Conservation (phyloP, 2,797 vertebrate species). For the Phalanger gymnotis region DNA sequence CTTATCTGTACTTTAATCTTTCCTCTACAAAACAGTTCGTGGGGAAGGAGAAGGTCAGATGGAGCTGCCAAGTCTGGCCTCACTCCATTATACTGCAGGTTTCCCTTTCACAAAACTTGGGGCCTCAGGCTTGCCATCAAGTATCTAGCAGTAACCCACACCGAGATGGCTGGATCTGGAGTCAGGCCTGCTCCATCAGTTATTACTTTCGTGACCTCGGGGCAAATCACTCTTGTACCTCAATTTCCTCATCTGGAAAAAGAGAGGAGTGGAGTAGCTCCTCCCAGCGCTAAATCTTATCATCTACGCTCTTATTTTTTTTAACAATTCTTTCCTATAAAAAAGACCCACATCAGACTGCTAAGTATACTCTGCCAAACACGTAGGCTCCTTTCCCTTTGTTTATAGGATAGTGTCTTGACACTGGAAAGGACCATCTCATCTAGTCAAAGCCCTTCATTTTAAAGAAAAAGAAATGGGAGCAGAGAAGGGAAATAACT, state of each 20-base stretch:
- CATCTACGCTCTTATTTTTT: background rate
- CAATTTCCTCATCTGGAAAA: background rate
- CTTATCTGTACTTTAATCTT: slow-evolving; percentile 67
- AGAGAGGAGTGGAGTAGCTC: background rate
- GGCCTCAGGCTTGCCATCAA: background rate
- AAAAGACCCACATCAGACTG: background rate
- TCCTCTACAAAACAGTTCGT: slow-evolving; percentile 59
- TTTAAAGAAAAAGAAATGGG: slow-evolving; percentile 23
- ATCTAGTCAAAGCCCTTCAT: background rate
- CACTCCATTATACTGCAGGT: slow-evolving; percentile 12
- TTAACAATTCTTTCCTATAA: background rate
- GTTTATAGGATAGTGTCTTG: background rate
- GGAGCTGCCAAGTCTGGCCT: slow-evolving; percentile 43
- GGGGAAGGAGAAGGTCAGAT: slow-evolving; percentile 56
- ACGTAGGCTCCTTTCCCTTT: background rate
- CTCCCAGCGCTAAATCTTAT: background rate
- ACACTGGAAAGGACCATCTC: slow-evolving; percentile 20
- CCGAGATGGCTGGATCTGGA: background rate
- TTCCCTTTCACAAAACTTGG: slow-evolving; percentile 31
- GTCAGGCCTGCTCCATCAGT: background rate
- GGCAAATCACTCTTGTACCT: background rate
- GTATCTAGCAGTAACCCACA: background rate
- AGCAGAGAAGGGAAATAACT: background rate
- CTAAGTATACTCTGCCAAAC: background rate
- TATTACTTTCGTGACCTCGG: background rate